Evolutionary conservation across 2,888 invertebrate genomes (phyloP).

Genomic region (Lacanobia oleracea): DNA sequence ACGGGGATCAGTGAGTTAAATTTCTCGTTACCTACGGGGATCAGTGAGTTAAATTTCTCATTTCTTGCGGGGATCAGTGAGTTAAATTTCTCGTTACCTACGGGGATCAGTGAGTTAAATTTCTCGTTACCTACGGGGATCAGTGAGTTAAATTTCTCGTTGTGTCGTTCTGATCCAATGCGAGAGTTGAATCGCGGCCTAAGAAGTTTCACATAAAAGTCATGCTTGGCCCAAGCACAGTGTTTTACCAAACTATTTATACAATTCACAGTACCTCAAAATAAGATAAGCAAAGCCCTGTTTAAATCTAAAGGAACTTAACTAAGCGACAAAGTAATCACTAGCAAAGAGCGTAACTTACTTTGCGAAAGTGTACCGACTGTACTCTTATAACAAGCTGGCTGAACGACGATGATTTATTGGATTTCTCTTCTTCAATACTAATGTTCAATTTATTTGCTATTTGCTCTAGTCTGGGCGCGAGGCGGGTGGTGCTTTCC

Average conservation of each 20-base stretch:
- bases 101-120: too few species aligned
- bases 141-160: too few species aligned
- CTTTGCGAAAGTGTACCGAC: slow-evolving; percentile 88
- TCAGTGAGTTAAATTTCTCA: too few species aligned
- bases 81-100: too few species aligned
- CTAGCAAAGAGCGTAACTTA: slow-evolving; percentile 68
- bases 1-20: too few species aligned
- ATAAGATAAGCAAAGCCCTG: neutral
- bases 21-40: too few species aligned
- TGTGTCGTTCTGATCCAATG: too few species aligned
- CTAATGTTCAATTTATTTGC: slow-evolving; percentile 87
- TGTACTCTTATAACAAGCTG: slow-evolving; percentile 88
- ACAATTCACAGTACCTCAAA: neutral
- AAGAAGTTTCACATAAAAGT: neutral
- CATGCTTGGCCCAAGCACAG: neutral
- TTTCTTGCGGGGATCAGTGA: too few species aligned
- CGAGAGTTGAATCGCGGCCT: neutral
- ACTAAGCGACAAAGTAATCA: slow-evolving; percentile 8
- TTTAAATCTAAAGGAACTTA: neutral
- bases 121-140: too few species aligned
- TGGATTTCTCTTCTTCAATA: slow-evolving; percentile 87
- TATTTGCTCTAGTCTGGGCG: slow-evolving; percentile 81
- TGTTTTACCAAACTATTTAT: neutral
- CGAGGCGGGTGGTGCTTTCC: slow-evolving; percentile 74
- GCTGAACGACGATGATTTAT: slow-evolving; percentile 88